Conservation (phyloP, 2,888 invertebrate species). For the Harmothoe impar region DNA sequence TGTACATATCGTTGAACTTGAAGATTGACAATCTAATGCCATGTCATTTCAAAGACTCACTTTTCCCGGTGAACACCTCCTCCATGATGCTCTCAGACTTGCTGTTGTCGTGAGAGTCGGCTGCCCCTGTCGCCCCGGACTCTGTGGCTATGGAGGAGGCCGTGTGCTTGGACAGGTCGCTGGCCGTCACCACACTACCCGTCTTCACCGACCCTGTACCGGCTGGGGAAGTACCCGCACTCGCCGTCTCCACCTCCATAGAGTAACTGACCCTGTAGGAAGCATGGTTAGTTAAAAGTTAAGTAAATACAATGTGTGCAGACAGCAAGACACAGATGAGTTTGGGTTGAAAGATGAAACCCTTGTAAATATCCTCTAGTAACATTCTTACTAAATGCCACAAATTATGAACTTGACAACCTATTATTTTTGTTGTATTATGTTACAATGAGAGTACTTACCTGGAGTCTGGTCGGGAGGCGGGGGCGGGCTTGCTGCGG, state of each 20-base stretch:
- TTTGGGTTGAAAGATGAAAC: too few relatives aligned
- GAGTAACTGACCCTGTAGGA: conserved; percentile 32
- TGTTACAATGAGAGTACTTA: background rate
- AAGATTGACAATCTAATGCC: too few relatives aligned
- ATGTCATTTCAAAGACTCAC: conserved; percentile 10
- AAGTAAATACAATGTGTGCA: too few relatives aligned
- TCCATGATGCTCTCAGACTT: conserved; percentile 67
- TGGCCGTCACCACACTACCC: conserved; percentile 61
- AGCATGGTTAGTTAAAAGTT: background rate
- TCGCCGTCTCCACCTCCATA: background rate
- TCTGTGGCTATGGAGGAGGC: conserved; percentile 72
- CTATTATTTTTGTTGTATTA: too few relatives aligned
- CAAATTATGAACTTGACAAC: too few relatives aligned
- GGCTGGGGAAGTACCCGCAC: background rate
- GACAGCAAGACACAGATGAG: background rate
- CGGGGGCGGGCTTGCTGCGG: background rate
- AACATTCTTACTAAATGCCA: too few relatives aligned
- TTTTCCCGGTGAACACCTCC: conserved; percentile 66
- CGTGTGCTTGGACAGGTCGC: conserved; percentile 62
- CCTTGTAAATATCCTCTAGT: too few relatives aligned
- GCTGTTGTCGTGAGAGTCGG: conserved; percentile 47
- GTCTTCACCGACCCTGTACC: conserved; percentile 37
- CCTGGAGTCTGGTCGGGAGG: conserved; percentile 29
- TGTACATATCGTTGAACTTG: too few relatives aligned
- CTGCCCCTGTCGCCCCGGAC: conserved; percentile 44